Evolutionary conservation across 2,113 vertebrate genomes (phyloP).

Genomic region (Halcyon malimbica): DNA sequence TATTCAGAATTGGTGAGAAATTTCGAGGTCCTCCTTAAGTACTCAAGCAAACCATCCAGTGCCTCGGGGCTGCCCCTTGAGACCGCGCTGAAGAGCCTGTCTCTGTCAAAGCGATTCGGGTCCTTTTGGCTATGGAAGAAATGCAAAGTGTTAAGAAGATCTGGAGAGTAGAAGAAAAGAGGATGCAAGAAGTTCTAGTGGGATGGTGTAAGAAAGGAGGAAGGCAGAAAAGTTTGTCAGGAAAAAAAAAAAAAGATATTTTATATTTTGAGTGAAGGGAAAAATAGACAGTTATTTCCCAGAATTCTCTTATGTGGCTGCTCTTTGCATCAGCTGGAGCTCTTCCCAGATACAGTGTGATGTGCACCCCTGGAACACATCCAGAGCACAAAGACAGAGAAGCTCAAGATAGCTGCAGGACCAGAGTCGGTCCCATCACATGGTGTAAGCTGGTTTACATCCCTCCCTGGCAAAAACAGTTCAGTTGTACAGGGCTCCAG

Average conservation of each 20-base stretch:
- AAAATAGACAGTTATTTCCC: constrained; percentile 53
- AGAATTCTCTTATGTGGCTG: constrained; percentile 35
- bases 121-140: constrained; percentile 60
- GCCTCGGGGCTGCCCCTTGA: constrained; percentile 72
- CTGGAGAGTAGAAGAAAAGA: background rate
- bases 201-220: background rate
- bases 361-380: background rate
- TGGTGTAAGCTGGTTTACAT: background rate
- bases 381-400: constrained; percentile 22
- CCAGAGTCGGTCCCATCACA: background rate
- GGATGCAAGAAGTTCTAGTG: background rate
- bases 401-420: constrained; percentile 27
- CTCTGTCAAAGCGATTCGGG: constrained; percentile 70
- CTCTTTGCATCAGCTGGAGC: constrained; percentile 53
- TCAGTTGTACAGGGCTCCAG: background rate
- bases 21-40: constrained; percentile 81
- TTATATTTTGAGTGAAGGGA: constrained; percentile 54
- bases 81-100: constrained; percentile 83
- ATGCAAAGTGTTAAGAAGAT: background rate
- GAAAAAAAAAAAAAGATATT: background rate
- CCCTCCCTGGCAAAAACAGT: background rate
- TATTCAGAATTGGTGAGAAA: constrained; percentile 86
- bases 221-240: background rate
- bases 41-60: constrained; percentile 82
- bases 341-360: constrained; percentile 37